phyloP scores from a whole-genome alignment of 2,888 invertebrate genomes.

The Suillia variegata region DNA sequence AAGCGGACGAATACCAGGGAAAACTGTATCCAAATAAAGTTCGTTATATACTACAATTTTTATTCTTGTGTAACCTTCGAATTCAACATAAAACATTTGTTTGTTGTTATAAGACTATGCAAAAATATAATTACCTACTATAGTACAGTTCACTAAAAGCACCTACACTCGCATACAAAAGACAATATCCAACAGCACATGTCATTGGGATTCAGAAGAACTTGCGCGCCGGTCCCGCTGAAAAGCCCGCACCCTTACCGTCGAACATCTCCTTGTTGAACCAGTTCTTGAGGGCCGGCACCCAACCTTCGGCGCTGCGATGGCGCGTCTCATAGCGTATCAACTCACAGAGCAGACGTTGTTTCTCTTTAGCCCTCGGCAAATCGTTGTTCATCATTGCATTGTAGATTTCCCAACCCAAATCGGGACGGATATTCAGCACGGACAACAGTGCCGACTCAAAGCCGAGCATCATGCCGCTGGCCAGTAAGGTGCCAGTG shows the following conservation, averaged over 20 bases:
- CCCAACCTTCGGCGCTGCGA: constrained; percentile 23
- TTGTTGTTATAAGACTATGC: too few relatives aligned
- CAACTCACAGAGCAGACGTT: constrained; percentile 30
- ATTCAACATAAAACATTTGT: too few relatives aligned
- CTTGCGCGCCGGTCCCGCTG: constrained; percentile 26
- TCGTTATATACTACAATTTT: too few relatives aligned
- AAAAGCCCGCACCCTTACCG: background rate
- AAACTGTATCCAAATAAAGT: too few relatives aligned
- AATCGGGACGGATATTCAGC: constrained; percentile 70
- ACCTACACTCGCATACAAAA: too few relatives aligned
- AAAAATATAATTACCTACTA: too few relatives aligned
- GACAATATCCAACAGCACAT: too few relatives aligned
- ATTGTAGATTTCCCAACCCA: constrained; percentile 65
- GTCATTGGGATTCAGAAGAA: too few relatives aligned
- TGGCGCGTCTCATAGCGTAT: constrained; percentile 28
- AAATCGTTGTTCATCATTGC: constrained; percentile 57
- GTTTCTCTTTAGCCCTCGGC: constrained; percentile 24
- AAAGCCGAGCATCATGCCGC: constrained; percentile 72
- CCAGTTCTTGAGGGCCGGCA: constrained; percentile 32
- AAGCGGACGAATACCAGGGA: too few relatives aligned
- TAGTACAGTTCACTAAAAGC: too few relatives aligned
- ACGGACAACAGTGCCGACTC: constrained; percentile 75
- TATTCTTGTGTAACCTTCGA: too few relatives aligned
- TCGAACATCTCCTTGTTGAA: constrained; percentile 28
- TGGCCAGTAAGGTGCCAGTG: constrained; percentile 69